Percentiles rank a stretch among this genome's conserved stretches.
Conservation (phyloP, 2,888 invertebrate genomes). For the Pristionchus japonicus region DNA sequence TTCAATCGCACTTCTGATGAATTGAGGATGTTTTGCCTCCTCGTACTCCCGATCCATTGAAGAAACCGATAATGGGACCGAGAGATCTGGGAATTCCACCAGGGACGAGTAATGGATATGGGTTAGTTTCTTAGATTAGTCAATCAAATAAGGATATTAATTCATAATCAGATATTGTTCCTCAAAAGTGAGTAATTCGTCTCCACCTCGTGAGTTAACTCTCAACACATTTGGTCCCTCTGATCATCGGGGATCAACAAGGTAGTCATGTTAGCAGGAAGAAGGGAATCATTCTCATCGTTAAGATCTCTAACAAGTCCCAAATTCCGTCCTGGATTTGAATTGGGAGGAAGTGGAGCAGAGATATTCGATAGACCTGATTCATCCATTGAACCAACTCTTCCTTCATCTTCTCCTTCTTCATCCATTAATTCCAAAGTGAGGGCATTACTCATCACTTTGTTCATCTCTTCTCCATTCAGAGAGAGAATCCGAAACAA, state of each 20-base stretch:
- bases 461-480: not conserved
- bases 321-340: conserved; percentile 53
- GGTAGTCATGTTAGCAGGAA: not conserved
- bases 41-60: conserved; percentile 37
- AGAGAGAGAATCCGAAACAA: conserved; percentile 34
- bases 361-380: conserved; percentile 61
- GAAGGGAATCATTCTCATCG: not conserved
- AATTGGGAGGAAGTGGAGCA: not conserved
- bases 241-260: conserved; percentile 39
- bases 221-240: conserved; percentile 42
- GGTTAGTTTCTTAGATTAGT: not conserved
- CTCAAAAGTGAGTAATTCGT: not conserved
- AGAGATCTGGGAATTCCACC: conserved; percentile 13
- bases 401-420: conserved; percentile 31
- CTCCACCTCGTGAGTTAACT: conserved; percentile 34
- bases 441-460: not conserved
- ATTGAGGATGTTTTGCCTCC: not conserved
- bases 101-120: conserved; percentile 21
- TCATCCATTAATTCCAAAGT: not conserved
- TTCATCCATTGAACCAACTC: conserved; percentile 50
- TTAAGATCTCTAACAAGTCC: conserved; percentile 59
- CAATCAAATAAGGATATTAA: not conserved
- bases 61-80: conserved; percentile 34
- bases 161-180: conserved; percentile 23
- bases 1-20: not conserved